Conservation (phyloP, 2,888 invertebrate genomes). For the Mesochorus sp. region DNA sequence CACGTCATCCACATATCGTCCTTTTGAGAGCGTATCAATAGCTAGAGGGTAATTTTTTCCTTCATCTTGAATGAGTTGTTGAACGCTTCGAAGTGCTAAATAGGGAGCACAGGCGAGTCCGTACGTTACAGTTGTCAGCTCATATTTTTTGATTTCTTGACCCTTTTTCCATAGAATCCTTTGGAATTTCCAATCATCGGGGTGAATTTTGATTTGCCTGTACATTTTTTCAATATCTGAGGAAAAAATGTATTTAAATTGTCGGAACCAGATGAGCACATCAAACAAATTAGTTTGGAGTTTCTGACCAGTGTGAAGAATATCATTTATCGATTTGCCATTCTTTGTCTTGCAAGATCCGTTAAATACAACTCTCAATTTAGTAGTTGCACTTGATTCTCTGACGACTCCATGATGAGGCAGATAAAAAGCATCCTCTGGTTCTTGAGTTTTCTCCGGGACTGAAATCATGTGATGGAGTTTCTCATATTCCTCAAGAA, state of each 20-base stretch:
- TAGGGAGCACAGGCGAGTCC: neutral
- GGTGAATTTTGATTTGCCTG: neutral
- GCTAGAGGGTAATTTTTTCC: neutral
- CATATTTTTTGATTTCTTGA: neutral
- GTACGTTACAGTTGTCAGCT: neutral
- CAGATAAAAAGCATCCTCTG: neutral
- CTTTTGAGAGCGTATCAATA: neutral
- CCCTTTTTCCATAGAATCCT: neutral
- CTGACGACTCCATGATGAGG: constrained; percentile 8
- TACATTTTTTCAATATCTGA: neutral
- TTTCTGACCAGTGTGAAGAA: neutral
- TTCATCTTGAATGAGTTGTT: neutral
- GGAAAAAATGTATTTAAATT: neutral
- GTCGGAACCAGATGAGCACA: neutral
- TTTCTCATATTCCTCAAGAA: constrained; percentile 1
- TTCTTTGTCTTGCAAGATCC: neutral
- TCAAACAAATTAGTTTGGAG: neutral
- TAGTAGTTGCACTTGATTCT: neutral
- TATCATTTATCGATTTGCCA: neutral
- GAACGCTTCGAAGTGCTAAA: neutral
- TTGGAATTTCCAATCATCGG: neutral
- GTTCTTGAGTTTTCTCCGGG: neutral
- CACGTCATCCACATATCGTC: neutral
- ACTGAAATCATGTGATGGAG: neutral
- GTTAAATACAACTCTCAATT: constrained; percentile 8